A percentile compares a stretch with the other conserved stretches of the same genome.
These are phyloP conservation scores for Raja brachyura DNA, from an alignment of 2,113 vertebrate genomes.

Conservation along the genomic window DNA sequence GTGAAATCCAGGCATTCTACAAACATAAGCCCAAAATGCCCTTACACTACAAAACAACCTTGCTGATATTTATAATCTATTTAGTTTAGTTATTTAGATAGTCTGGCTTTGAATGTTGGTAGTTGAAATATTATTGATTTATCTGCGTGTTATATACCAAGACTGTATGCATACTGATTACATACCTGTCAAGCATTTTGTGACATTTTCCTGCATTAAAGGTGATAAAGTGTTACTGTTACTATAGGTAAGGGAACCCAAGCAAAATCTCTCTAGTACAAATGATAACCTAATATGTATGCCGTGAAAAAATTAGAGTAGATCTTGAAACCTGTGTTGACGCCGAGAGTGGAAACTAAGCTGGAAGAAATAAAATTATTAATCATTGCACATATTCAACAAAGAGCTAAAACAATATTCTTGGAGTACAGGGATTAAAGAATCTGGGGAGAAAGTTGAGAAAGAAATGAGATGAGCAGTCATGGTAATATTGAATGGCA, in stretches of 20 bases:
- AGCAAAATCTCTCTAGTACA: neutral
- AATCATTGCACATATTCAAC: too few relatives aligned
- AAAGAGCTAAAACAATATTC: too few relatives aligned
- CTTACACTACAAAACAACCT: neutral
- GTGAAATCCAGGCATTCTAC: neutral
- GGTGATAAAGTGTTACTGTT: neutral
- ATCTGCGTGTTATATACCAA: neutral
- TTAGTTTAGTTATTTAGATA: neutral
- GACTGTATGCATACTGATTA: neutral
- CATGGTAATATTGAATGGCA: too few relatives aligned
- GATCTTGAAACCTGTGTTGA: neutral
- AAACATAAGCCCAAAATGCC: neutral
- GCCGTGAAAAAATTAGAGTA: neutral
- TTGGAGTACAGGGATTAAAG: too few relatives aligned
- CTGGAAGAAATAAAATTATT: neutral
- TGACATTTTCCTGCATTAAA: neutral
- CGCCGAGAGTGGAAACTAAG: neutral
- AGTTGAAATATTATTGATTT: conserved; percentile 9
- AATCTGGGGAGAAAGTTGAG: too few relatives aligned
- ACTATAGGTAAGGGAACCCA: neutral
- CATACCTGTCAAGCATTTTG: neutral
- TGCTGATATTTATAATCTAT: neutral
- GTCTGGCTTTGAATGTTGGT: neutral
- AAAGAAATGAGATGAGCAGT: too few relatives aligned
- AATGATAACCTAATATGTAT: neutral